Evolutionary conservation across 2,113 vertebrate genomes (phyloP), one percentile per base, ranked within the genome.

Genomic region (Cyrtonyx montezumae): DNA sequence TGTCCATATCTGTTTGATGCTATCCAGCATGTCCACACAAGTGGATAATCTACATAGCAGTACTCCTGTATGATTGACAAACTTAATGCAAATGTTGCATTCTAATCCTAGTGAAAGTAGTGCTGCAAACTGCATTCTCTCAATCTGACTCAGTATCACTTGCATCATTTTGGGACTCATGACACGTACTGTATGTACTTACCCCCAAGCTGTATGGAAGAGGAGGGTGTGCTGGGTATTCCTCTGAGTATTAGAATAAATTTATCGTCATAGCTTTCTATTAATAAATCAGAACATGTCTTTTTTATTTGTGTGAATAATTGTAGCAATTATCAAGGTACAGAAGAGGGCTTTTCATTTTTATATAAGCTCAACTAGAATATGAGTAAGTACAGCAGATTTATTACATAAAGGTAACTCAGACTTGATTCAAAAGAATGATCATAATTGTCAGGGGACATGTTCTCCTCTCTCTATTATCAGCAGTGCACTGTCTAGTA

Each of bases 241-340:
- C 95, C 95, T 88, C 70, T 45, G 91, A 81, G 84, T 65, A 42
- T 79, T 69, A 63, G 91, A 92, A 90, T 82, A 94, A 75, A 95
- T 81, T 81, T 73, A 84, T 73, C 80, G 90, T 91, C 66, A 13
- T 85, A 59, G 81, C 23, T 90, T 88, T 90, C 93, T 92, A 88
- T 96, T 93, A 94, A 79, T 87, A 91, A 97, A 96, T 81, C 89
- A 70, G 84, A 91, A 87, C 73, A 9, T 62, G 80, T 68, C 94
- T 94, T 62, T 91, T 93, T 94, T 93, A 94, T 97, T 93, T 96
- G 91, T 95, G 93, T 96, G 96, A 96, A 95, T 93, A 91, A 93
- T 94, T 92, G 90, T 80, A 94, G 93, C 94, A 88, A 87, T 93
- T 88, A 93, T 85, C 76, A 62, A 68, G 86, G 84, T 82, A 89